phyloP scores from a whole-genome alignment of 2,113 vertebrate genomes.

The Petrocephalus microphthalmus region DNA sequence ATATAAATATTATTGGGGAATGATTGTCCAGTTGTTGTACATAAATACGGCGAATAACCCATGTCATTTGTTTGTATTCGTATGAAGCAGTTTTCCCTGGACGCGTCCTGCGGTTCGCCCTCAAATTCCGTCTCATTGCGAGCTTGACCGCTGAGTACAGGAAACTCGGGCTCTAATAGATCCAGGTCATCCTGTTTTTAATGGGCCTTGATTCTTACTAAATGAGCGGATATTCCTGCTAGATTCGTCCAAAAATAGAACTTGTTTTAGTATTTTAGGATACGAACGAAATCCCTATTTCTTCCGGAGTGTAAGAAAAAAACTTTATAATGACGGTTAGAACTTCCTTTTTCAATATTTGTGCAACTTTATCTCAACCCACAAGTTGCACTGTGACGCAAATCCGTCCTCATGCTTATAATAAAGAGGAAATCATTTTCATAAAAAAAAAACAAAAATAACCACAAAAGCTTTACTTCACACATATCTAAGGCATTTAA shows the following conservation, averaged over 20 bases:
- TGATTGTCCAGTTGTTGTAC: neutral
- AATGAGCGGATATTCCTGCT: slow-evolving; percentile 95
- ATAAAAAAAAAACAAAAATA: slow-evolving; percentile 86
- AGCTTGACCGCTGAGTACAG: slow-evolving; percentile 49
- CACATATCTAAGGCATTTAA: slow-evolving; percentile 58
- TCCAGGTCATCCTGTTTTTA: slow-evolving; percentile 91
- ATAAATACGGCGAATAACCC: neutral
- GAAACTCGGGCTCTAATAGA: slow-evolving; percentile 63
- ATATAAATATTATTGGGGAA: neutral
- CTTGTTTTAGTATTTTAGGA: slow-evolving; percentile 92
- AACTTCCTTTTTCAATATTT: slow-evolving; percentile 98
- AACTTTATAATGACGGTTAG: slow-evolving; percentile 88
- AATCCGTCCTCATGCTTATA: slow-evolving; percentile 91
- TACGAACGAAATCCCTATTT: slow-evolving; percentile 97
- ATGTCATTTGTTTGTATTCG: neutral
- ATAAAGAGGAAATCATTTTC: slow-evolving; percentile 89
- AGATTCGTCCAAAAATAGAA: slow-evolving; percentile 90
- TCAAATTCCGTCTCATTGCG: slow-evolving; percentile 7
- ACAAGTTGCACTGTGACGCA: slow-evolving; percentile 97
- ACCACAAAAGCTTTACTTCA: slow-evolving; percentile 77
- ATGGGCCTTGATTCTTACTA: slow-evolving; percentile 78
- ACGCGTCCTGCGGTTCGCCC: neutral
- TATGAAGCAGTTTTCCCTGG: neutral
- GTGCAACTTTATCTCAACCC: slow-evolving; percentile 96
- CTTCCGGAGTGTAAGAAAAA: slow-evolving; percentile 79